These are phyloP conservation scores for Hemiscyllium ocellatum DNA, from an alignment of 2,113 vertebrate genomes.

Conservation along the genomic window DNA sequence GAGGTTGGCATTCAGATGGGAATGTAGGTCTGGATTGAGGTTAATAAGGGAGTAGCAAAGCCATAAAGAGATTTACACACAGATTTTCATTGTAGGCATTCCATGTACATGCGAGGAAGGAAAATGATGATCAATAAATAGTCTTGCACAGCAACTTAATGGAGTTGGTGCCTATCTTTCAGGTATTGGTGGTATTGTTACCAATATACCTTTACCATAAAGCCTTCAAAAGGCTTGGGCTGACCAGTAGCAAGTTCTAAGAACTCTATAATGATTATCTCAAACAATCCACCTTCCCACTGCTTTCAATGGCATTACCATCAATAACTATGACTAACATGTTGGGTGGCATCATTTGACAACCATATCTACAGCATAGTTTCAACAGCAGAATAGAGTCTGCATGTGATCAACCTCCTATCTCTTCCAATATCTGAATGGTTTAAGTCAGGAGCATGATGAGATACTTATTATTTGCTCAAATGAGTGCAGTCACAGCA, in stretches of 20 bases:
- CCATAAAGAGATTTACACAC: not conserved
- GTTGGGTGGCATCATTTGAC: not conserved
- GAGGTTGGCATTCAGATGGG: not conserved
- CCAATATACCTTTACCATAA: not conserved
- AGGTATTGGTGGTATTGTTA: not conserved
- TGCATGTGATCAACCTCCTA: not conserved
- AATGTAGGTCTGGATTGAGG: not conserved
- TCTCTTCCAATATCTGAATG: not conserved
- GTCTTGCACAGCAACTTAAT: not conserved
- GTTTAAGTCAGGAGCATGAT: not conserved
- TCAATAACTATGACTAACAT: not conserved
- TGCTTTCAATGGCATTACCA: not conserved
- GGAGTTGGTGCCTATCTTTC: not conserved
- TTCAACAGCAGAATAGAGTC: not conserved
- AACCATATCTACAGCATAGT: not conserved
- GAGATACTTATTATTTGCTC: not conserved
- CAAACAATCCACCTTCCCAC: not conserved
- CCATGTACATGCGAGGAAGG: not conserved
- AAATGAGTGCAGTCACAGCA: not conserved
- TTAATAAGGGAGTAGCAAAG: not conserved
- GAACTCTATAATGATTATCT: not conserved
- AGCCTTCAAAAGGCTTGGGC: constrained; percentile 1
- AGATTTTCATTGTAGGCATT: not conserved
- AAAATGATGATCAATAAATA: not conserved
- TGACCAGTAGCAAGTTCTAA: not conserved